Conservation (phyloP, 2,113 vertebrate species). For the Tiliqua scincoides region DNA sequence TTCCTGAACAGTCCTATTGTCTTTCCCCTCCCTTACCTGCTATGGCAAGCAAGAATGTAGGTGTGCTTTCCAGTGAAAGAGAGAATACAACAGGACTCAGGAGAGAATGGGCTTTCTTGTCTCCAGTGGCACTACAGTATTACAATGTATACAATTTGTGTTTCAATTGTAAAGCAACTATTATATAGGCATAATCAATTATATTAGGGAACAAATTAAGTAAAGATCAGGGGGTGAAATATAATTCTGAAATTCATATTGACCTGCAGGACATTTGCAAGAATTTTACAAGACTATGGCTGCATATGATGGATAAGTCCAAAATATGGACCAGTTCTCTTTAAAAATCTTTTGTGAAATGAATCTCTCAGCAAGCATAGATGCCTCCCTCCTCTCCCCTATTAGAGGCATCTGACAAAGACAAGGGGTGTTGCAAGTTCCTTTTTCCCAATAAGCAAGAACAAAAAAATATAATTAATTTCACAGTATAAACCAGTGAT, state of each 20-base stretch:
- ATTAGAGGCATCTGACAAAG: neutral
- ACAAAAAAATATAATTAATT: neutral
- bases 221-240: neutral
- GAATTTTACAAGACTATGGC: neutral
- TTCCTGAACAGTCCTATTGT: neutral
- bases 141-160: neutral
- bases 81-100: no score
- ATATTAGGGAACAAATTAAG: neutral
- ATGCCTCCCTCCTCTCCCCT: neutral
- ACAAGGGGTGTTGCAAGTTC: neutral
- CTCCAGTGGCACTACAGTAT: no score
- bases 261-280: neutral
- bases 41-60: neutral
- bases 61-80: neutral
- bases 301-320: neutral
- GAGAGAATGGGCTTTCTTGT: neutral
- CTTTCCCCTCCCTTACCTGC: neutral
- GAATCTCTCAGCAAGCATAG: neutral
- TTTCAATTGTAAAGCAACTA: neutral
- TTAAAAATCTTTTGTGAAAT: neutral
- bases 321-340: neutral
- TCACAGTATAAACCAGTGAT: neutral
- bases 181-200: neutral
- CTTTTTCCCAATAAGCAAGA: neutral
- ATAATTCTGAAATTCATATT: neutral